Base-by-base conservation (phyloP, 2,113 vertebrate species). In the Pseudopipra pipra region DNA sequence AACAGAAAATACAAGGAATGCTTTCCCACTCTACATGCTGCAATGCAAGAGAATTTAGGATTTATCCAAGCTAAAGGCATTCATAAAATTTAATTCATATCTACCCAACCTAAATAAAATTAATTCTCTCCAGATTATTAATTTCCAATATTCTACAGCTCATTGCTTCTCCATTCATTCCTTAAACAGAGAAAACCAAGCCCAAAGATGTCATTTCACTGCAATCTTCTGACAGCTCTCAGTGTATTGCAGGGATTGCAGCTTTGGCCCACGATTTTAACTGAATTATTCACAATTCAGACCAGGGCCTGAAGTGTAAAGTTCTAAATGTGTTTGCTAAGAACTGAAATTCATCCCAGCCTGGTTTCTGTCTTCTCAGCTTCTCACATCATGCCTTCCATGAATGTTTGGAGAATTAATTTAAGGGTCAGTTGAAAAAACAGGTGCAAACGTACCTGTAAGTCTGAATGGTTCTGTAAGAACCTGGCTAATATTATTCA, bases 371-470 rank as follows among this genome's bases (percentile, higher is more conserved):
- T 55, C 30, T 10, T 87, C 80, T 85, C 80, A 75, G 75, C 28
- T 52, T 54, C 75, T 93, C 70, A 51, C 46, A 13, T 41, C 39
- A 0, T 2, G 68, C 77, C 66, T 84, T 54, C 62, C 13, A 3
- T 41, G 61, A 21, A 44, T 88, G 73, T 93, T 89, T 63, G 39
- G 82, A 94, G 96, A 96, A 97, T 44, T 75, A 33, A 67, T 59
- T 56, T 41, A 95, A 97, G 97, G 96, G 96, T 97, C 96, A 94
- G 58, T n/a, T 85, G 73, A 41, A 74, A 70, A 87, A 70, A 4
- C 59, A 76, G 65, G 70, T 75, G 80, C 88, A 93, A 97, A 95
- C 20, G 5, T 22, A 75, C 91, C 90, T 84, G 76, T 54, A 61
- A 85, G 58, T 61, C 72, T 61, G 90, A 91, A 72, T 58, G n/a